phyloP scores from a whole-genome alignment of 2,797 vertebrate species.

The Sorex maritimensis region DNA sequence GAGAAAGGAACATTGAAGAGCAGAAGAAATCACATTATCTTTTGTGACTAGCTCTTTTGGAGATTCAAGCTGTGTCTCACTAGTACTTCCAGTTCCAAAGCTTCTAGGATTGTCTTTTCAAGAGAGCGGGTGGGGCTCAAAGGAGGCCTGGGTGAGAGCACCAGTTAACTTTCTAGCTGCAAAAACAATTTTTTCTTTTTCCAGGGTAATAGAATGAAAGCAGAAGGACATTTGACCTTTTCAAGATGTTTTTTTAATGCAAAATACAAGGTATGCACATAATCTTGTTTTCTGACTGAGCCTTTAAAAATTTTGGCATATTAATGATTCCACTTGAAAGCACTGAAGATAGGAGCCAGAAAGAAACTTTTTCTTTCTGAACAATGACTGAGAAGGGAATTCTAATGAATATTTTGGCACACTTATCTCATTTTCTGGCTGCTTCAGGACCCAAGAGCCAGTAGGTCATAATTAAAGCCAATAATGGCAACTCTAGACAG shows the following conservation, averaged over 20 bases:
- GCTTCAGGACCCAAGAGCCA: constrained; percentile 90
- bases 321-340: constrained; percentile 84
- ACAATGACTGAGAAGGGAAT: constrained; percentile 89
- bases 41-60: constrained; percentile 55
- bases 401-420: constrained; percentile 91
- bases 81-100: constrained; percentile 34
- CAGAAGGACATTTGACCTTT: constrained; percentile 76
- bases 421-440: constrained; percentile 89
- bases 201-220: constrained; percentile 67
- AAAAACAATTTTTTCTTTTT: constrained; percentile 77
- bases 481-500: constrained; percentile 91
- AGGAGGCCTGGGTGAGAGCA: constrained; percentile 45
- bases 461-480: constrained; percentile 91
- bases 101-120: constrained; percentile 63
- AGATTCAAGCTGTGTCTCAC: constrained; percentile 28
- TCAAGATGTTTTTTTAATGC: constrained; percentile 68
- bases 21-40: constrained; percentile 26
- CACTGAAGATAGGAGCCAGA: constrained; percentile 87
- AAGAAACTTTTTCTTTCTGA: constrained; percentile 88
- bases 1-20: constrained; percentile 23
- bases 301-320: constrained; percentile 87
- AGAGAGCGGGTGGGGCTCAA: constrained; percentile 21
- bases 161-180: constrained; percentile 56
- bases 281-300: constrained; percentile 85
- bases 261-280: constrained; percentile 81